Evolutionary conservation across 2,797 vertebrate species (phyloP).

Genomic region (Delichon dasypus): DNA sequence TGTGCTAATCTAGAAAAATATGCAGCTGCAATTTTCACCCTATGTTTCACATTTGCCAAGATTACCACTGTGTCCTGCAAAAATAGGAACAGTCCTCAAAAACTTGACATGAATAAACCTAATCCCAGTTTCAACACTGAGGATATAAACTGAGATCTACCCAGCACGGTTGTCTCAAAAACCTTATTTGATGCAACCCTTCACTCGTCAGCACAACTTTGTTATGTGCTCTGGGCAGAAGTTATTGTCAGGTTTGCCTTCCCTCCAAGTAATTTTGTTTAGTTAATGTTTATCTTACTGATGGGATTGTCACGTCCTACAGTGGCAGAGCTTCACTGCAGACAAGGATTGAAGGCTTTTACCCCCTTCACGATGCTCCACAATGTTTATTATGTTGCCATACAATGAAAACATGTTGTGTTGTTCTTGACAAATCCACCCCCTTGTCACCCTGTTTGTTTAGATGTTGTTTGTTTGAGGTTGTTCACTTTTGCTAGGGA

Average conservation of each 20-base stretch:
- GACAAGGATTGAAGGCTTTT: not conserved
- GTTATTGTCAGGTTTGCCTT: not conserved
- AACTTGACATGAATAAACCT: not conserved
- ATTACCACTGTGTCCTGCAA: accelerated
- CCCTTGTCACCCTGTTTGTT: not conserved
- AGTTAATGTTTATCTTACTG: not conserved
- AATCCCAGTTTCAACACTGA: not conserved
- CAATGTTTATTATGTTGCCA: not conserved
- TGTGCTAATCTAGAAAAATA: not conserved
- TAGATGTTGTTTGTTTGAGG: not conserved
- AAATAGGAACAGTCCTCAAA: not conserved
- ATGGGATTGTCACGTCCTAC: not conserved
- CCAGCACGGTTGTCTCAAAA: not conserved
- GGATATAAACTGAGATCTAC: not conserved
- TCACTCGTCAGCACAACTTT: not conserved
- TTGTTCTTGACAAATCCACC: not conserved
- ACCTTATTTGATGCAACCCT: not conserved
- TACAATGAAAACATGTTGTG: not conserved
- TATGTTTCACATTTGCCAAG: not conserved
- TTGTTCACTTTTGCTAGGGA: not conserved
- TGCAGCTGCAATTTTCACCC: not conserved
- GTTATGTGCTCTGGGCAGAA: not conserved
- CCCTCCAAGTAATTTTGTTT: not conserved
- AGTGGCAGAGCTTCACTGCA: not conserved
- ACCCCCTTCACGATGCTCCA: not conserved